Percentiles rank a stretch among this genome's conserved stretches.
phyloP scores from a whole-genome alignment of 2,797 vertebrate genomes.

The Cottoperca gobio region DNA sequence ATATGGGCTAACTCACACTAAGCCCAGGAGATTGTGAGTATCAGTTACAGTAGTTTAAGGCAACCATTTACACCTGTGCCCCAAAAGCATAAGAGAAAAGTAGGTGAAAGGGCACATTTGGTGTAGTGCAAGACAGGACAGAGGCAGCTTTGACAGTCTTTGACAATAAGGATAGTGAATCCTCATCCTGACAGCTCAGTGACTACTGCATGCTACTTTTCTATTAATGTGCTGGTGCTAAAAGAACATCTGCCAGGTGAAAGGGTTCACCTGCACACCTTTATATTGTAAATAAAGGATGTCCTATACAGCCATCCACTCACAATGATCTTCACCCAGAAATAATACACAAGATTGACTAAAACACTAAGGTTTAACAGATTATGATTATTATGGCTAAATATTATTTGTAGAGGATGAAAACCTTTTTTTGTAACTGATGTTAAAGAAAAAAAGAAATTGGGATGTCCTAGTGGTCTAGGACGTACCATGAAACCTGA shows the following conservation, averaged over 20 bases:
- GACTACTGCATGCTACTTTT: conserved; percentile 22
- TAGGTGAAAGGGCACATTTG: conserved; percentile 60
- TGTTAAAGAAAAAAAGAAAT: neutral
- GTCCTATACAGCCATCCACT: conserved; percentile 25
- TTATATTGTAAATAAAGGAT: conserved; percentile 16
- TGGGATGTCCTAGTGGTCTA: neutral
- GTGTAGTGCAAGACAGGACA: conserved; percentile 33
- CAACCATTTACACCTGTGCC: conserved; percentile 57
- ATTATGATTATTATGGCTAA: neutral
- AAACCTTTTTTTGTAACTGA: neutral
- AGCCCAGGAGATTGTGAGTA: conserved; percentile 41
- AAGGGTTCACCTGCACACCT: conserved; percentile 23
- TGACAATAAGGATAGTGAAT: conserved; percentile 31
- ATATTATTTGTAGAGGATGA: neutral
- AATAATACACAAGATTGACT: conserved; percentile 29
- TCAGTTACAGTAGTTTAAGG: conserved; percentile 52
- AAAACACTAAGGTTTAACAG: neutral
- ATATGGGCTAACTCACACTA: conserved; percentile 20
- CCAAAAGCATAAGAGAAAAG: conserved; percentile 36
- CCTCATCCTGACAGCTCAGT: conserved; percentile 25
- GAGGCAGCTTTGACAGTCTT: conserved; percentile 49
- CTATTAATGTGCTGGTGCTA: conserved; percentile 36
- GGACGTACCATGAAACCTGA: neutral
- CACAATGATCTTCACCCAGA: conserved; percentile 1
- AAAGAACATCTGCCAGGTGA: conserved; percentile 51